Percentiles rank a stretch among this genome's conserved stretches.
Conservation (phyloP, 2,888 invertebrate species). For the Drosophila pseudotakahashii region DNA sequence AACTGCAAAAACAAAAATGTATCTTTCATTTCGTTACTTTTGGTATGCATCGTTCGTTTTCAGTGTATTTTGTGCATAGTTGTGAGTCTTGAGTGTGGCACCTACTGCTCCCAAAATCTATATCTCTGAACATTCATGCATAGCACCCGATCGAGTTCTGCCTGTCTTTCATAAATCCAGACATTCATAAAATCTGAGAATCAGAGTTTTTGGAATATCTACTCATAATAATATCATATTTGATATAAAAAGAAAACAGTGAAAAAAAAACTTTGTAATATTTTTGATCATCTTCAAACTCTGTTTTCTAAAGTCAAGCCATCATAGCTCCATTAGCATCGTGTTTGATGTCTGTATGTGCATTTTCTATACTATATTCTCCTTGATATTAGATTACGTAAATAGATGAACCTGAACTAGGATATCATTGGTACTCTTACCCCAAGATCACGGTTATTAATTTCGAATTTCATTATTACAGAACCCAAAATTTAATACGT, state of each 20-base stretch:
- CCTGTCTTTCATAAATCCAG: constrained; percentile 54
- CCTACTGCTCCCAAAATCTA: constrained; percentile 29
- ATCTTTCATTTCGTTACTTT: constrained; percentile 42
- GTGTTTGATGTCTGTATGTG: constrained; percentile 41
- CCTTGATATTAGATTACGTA: constrained; percentile 41
- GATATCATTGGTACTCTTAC: not conserved
- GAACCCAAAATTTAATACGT: constrained; percentile 81
- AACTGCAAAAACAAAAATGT: constrained; percentile 24
- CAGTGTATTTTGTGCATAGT: constrained; percentile 66
- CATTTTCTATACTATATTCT: constrained; percentile 12
- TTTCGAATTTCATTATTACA: constrained; percentile 65
- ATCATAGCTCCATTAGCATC: constrained; percentile 32
- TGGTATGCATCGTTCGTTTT: constrained; percentile 43
- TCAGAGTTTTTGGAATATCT: constrained; percentile 10
- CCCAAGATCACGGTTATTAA: constrained; percentile 36
- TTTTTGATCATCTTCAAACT: constrained; percentile 6
- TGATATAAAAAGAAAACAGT: no score
- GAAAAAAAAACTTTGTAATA: no score
- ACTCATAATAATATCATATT: not conserved
- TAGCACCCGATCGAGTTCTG: constrained; percentile 58
- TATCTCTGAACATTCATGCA: constrained; percentile 29
- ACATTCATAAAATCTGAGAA: constrained; percentile 9
- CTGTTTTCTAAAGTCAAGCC: constrained; percentile 9
- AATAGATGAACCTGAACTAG: constrained; percentile 10
- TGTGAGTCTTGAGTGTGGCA: constrained; percentile 52